Percentiles rank a stretch among this genome's conserved stretches.
These are phyloP conservation scores for Leucophora obtusa DNA, from an alignment of 2,888 invertebrate species.

Conservation along the genomic window DNA sequence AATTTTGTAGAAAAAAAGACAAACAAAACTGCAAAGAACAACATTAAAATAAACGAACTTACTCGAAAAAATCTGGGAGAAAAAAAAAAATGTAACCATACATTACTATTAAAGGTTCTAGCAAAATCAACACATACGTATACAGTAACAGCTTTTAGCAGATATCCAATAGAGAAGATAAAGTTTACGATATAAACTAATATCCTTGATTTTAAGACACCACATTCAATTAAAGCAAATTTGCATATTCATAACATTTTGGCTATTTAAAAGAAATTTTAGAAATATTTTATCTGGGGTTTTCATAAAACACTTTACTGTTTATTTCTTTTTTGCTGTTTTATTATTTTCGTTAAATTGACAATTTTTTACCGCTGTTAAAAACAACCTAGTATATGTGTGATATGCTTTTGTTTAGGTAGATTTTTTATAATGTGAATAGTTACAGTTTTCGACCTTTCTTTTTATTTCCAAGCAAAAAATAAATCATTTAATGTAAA, in stretches of 20 bases:
- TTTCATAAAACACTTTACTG: too few species aligned
- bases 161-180: not conserved
- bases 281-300: too few species aligned
- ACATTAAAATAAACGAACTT: slow-evolving; percentile 29
- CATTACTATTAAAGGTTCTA: not conserved
- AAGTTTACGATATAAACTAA: too few species aligned
- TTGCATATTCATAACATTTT: too few species aligned
- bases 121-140: slow-evolving; percentile 6
- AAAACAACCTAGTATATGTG: not conserved
- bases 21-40: slow-evolving; percentile 31
- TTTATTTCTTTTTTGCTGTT: not conserved
- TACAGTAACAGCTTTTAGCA: not conserved
- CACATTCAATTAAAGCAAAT: too few species aligned
- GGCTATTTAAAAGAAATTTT: too few species aligned
- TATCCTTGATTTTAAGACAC: too few species aligned
- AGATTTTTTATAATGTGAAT: not conserved
- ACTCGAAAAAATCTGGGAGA: not conserved
- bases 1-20: slow-evolving; percentile 20
- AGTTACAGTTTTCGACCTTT: not conserved
- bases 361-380: not conserved
- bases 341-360: not conserved
- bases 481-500: slow-evolving; percentile 26
- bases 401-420: not conserved
- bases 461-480: not conserved
- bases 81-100: not conserved